Percentiles rank a stretch among this genome's conserved stretches.
Evolutionary conservation across 2,113 vertebrate genomes (phyloP).

Genomic region (Dunckerocampus dactyliophorus): DNA sequence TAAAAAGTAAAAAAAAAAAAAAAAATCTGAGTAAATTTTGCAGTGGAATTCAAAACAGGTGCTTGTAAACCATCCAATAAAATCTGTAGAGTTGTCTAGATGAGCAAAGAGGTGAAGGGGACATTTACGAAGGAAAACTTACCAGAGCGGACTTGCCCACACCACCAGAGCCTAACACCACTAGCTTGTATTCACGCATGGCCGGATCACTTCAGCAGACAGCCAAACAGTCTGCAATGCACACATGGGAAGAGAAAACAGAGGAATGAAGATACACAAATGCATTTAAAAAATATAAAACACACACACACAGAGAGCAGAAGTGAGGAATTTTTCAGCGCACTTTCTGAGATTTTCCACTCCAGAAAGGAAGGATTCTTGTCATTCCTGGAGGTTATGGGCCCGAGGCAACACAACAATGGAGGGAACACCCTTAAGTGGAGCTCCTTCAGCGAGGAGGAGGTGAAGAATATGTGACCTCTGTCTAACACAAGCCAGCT

Average conservation of each 20-base stretch:
- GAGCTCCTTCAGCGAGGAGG: slow-evolving; percentile 68
- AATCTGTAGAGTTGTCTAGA: slow-evolving; percentile 2
- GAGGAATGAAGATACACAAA: neutral
- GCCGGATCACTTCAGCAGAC: slow-evolving; percentile 82
- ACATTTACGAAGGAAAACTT: slow-evolving; percentile 68
- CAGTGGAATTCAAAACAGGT: neutral
- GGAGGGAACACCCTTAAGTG: slow-evolving; percentile 69
- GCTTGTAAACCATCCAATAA: neutral
- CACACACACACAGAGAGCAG: neutral
- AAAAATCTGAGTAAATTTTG: neutral
- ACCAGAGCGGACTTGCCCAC: slow-evolving; percentile 99
- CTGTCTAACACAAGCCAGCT: slow-evolving; percentile 69
- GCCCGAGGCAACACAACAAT: slow-evolving; percentile 68
- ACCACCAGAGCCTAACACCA: slow-evolving; percentile 98
- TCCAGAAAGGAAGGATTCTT: slow-evolving; percentile 48
- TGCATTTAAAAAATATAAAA: neutral
- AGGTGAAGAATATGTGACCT: slow-evolving; percentile 69
- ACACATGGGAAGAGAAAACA: slow-evolving; percentile 30
- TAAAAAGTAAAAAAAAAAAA: neutral
- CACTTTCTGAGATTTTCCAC: slow-evolving; percentile 34
- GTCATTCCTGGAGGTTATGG: slow-evolving; percentile 64
- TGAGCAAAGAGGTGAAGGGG: neutral
- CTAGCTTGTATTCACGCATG: slow-evolving; percentile 99
- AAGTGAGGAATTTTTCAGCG: slow-evolving; percentile 12
- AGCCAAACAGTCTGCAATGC: slow-evolving; percentile 75